phyloP scores from a whole-genome alignment of 2,888 invertebrate genomes.

The Scrobipalpa costella region DNA sequence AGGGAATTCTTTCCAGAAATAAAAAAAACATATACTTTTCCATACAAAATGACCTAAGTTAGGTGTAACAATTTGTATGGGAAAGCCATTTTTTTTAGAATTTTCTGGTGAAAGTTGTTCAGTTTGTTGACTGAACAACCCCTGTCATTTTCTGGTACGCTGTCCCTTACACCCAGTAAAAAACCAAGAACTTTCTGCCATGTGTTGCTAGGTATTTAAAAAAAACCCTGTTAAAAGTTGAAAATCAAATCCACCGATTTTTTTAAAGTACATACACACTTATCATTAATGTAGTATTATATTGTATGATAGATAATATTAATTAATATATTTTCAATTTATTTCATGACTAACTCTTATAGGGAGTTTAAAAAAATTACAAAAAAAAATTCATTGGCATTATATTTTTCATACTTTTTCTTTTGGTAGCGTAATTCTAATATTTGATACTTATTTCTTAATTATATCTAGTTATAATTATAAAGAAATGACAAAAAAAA shows the following conservation, averaged over 20 bases:
- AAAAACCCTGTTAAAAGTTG: conserved; percentile 29
- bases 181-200: too few species aligned
- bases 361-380: conserved; percentile 30
- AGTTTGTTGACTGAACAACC: too few species aligned
- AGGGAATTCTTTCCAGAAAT: background rate
- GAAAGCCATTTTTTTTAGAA: too few species aligned
- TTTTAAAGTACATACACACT: conserved; percentile 39
- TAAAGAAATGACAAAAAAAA: conserved; percentile 66
- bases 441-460: conserved; percentile 51
- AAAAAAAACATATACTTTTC: conserved; percentile 4
- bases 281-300: conserved; percentile 27
- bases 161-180: too few species aligned
- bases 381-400: conserved; percentile 32
- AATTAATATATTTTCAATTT: conserved; percentile 35
- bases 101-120: too few species aligned
- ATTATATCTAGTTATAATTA: conserved; percentile 49
- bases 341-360: conserved; percentile 33
- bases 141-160: too few species aligned
- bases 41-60: too few species aligned
- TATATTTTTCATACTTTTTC: conserved; percentile 34
- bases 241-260: conserved; percentile 53
- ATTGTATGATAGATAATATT: conserved; percentile 17
- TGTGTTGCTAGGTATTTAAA: background rate
- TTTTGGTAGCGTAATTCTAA: conserved; percentile 39
- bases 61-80: too few species aligned